Percentiles rank a stretch among this genome's conserved stretches.
These are phyloP conservation scores for Trichogramma evanescens DNA, from an alignment of 2,888 invertebrate species.

Conservation along the genomic window DNA sequence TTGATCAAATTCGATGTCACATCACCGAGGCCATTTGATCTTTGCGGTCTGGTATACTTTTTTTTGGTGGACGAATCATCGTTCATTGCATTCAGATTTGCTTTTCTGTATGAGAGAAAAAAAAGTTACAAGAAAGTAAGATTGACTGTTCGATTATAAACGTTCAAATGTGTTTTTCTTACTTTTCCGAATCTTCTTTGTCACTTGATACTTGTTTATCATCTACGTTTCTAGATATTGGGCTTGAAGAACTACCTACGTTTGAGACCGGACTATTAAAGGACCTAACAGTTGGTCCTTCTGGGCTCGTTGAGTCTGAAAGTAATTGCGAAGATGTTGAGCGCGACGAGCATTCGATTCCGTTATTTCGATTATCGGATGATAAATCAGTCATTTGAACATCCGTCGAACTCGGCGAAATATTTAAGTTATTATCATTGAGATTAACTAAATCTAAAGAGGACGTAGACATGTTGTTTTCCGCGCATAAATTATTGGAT, in stretches of 20 bases:
- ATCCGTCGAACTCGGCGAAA: slow-evolving; percentile 26
- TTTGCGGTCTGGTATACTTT: slow-evolving; percentile 8
- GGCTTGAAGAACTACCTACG: slow-evolving; percentile 54
- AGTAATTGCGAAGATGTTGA: slow-evolving; percentile 28
- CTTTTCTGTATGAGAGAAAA: slow-evolving; percentile 1
- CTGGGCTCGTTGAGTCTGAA: slow-evolving; percentile 33
- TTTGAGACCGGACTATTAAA: slow-evolving; percentile 43
- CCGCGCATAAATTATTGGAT: neutral
- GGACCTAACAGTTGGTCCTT: slow-evolving; percentile 32
- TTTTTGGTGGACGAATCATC: slow-evolving; percentile 9
- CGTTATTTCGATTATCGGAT: slow-evolving; percentile 18
- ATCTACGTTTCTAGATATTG: slow-evolving; percentile 44
- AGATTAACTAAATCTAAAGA: neutral
- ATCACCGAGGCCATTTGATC: slow-evolving; percentile 27
- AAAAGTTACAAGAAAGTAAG: neutral
- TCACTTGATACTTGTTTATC: slow-evolving; percentile 42
- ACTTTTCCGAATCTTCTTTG: slow-evolving; percentile 14
- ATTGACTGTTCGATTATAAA: slow-evolving; percentile 5
- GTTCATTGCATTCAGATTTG: slow-evolving; percentile 6
- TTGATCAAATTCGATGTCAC: slow-evolving; percentile 30
- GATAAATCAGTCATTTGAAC: slow-evolving; percentile 26
- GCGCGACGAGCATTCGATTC: slow-evolving; percentile 21
- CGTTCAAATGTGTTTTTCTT: neutral
- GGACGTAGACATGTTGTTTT: neutral
- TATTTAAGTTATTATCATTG: slow-evolving; percentile 6